These are phyloP conservation scores for Sebastes steindachneri DNA, from an alignment of 2,797 vertebrate species.

Conservation along the genomic window DNA sequence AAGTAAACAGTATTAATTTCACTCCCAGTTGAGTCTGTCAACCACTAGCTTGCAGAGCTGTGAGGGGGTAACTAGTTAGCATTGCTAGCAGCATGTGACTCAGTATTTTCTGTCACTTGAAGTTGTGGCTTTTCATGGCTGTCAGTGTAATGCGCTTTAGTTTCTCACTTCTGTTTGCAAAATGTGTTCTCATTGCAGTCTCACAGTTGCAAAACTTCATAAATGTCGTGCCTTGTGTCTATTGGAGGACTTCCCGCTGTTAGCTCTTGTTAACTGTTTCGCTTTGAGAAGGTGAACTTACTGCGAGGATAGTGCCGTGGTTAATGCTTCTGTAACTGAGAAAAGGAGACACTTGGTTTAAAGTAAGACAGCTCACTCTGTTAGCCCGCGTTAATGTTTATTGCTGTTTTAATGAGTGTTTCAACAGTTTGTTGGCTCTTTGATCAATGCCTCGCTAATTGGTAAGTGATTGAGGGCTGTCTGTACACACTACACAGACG, in stretches of 20 bases:
- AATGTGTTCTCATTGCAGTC: not conserved
- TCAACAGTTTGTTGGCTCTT: not conserved
- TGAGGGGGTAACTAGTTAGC: not conserved
- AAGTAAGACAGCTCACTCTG: not conserved
- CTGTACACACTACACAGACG: not conserved
- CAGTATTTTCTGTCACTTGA: not conserved
- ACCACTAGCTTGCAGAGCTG: not conserved
- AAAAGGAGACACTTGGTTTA: not conserved
- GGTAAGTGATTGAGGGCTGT: not conserved
- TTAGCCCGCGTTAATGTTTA: conserved; percentile 3
- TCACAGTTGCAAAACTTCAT: not conserved
- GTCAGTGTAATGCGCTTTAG: not conserved
- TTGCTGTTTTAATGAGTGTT: conserved; percentile 3
- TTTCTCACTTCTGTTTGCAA: not conserved
- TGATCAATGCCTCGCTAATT: not conserved
- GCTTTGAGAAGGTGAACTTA: not conserved
- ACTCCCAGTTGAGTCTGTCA: not conserved
- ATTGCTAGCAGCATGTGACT: not conserved
- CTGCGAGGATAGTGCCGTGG: not conserved
- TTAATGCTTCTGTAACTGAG: not conserved
- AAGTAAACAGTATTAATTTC: not conserved
- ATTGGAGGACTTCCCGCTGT: not conserved
- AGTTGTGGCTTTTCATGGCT: not conserved
- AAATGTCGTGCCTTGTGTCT: not conserved
- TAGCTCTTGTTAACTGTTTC: not conserved